Base-by-base conservation (phyloP, 2,113 vertebrate species). In the Labrus mixtus region DNA sequence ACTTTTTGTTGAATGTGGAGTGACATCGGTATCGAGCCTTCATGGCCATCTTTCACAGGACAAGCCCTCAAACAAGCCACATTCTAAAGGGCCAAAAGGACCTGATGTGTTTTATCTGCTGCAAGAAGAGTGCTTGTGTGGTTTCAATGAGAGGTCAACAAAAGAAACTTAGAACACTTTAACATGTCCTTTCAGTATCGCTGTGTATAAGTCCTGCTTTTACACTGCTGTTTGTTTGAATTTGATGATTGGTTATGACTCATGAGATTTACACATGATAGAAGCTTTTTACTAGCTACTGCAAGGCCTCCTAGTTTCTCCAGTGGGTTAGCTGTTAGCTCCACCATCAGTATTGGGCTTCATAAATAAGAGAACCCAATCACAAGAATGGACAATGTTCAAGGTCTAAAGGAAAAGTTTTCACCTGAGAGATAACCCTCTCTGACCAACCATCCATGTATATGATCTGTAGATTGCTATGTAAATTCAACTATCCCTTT, bases 1-100 rank as follows among this genome's bases (percentile, higher is more conserved):
- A 58, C 45, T 76, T 39, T 70, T 73, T 54, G 51, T 81, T 85
- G 68, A 73, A 19, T 79, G 74, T 77, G 12, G 11, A 71, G 66
- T 80, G 86, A 73, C 60, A 16, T 87, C 63, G 63, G 17, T 20
- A 60, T 59, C 8, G 10, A 62, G 68, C 20, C 67, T 70, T 3
- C 1, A 15, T 71, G 46, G 48, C 39, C 22, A 37, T 33, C 37
- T 45, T 37, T 61, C 23, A 16, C 29, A 68, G 72, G 58, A 69
- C 50, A 50, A 51, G 71, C 64, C 41, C 45, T 79, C 25, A 10
- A 1, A 20, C 48, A 67, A 45, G 60, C 36, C 53, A 45, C 57
- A 61, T 68, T 57, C 37, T 59, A 51, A 70, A 67, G 58, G 74
- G 57, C 62, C 46, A 43, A 39, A 57, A 59, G 68, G 43, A 29